Percentiles rank a stretch among this genome's conserved stretches.
Conservation (phyloP, 2,888 invertebrate genomes). For the Caenorhabditis auriculariae region DNA sequence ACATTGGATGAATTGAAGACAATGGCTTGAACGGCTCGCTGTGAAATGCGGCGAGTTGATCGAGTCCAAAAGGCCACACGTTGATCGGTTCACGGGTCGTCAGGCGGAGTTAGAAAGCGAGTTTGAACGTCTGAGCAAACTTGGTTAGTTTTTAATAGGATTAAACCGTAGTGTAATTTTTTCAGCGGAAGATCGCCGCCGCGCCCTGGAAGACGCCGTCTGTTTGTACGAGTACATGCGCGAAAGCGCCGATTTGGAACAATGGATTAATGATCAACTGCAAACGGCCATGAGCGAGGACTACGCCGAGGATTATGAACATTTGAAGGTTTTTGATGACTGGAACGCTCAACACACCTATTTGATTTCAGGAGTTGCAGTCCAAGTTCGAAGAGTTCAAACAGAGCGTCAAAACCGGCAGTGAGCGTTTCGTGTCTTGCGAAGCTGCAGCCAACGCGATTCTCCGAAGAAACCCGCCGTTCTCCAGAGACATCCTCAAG, state of each 20-base stretch:
- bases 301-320: conserved; percentile 81
- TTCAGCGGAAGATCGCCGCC: conserved; percentile 35
- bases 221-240: conserved; percentile 86
- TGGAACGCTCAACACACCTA: neutral
- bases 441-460: conserved; percentile 83
- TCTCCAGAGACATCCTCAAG: conserved; percentile 81
- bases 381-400: conserved; percentile 91
- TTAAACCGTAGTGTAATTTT: neutral
- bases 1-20: conserved; percentile 15
- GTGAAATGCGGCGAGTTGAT: conserved; percentile 39
- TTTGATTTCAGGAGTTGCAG: conserved; percentile 73
- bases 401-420: conserved; percentile 83
- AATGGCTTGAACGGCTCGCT: conserved; percentile 46
- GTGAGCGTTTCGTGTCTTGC: conserved; percentile 85
- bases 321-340: conserved; percentile 37
- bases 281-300: conserved; percentile 87
- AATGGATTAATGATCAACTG: conserved; percentile 88
- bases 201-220: conserved; percentile 82
- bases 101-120: conserved; percentile 50
- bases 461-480: conserved; percentile 76
- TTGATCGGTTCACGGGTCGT: conserved; percentile 38
- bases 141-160: conserved; percentile 3
- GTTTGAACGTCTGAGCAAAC: conserved; percentile 41
- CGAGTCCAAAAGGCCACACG: conserved; percentile 33
- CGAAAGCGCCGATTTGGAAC: conserved; percentile 76